Conservation (phyloP, 35 echinoderm and acorn worm species). For the Heliocidaris tuberculata region DNA sequence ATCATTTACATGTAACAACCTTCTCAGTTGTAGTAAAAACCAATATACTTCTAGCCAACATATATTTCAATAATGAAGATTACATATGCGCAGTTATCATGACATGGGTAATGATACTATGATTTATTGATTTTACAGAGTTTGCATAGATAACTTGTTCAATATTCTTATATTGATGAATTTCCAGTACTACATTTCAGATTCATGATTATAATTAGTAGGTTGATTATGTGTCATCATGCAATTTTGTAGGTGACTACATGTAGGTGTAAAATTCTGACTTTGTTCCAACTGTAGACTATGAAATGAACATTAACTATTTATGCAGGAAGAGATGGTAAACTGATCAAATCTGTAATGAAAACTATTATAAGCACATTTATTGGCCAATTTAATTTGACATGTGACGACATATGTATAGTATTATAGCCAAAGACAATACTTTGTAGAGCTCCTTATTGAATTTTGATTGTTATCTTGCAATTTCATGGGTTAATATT, state of each 20-base stretch:
- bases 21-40: no score
- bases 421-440: neutral
- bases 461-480: neutral
- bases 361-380: neutral
- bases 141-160: no score
- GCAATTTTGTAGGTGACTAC: neutral
- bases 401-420: neutral
- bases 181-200: neutral
- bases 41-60: no score
- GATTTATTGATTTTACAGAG: no score
- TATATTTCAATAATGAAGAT: no score
- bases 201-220: neutral
- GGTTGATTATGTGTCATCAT: neutral
- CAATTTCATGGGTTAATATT: no score
- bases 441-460: neutral
- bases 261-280: neutral
- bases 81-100: no score
- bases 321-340: neutral
- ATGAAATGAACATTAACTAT: neutral
- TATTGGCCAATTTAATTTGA: neutral
- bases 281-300: neutral
- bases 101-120: no score
- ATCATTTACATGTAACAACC: neutral
- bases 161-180: neutral
- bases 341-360: neutral